Percentiles rank a stretch among this genome's conserved stretches.
Conservation (phyloP, 1,140 invertebrate species). For the Magallana ariakensis region DNA sequence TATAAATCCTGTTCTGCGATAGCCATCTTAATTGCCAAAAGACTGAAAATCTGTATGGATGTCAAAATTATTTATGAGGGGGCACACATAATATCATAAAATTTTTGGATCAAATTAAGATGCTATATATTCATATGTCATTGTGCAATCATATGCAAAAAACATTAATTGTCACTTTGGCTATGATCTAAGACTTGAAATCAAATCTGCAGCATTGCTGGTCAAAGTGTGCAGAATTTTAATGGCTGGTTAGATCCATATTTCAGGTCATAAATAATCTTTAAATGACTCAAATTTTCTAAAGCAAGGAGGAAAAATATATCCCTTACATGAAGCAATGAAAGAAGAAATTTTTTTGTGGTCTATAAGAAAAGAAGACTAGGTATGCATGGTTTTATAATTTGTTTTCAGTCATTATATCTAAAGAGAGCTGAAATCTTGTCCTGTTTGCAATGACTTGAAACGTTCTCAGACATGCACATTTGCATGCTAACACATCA, state of each 20-base stretch:
- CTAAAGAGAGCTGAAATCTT: not conserved
- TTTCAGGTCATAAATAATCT: slow-evolving; percentile 38
- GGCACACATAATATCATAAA: not conserved
- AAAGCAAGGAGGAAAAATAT: not conserved
- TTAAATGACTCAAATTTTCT: slow-evolving; percentile 23
- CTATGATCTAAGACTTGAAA: slow-evolving; percentile 36
- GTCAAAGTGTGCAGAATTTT: slow-evolving; percentile 28
- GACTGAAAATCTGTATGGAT: slow-evolving; percentile 31
- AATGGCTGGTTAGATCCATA: slow-evolving; percentile 23
- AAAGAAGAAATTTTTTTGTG: not conserved
- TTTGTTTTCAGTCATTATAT: not conserved
- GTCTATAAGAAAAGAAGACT: not conserved
- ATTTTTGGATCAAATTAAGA: slow-evolving; percentile 29
- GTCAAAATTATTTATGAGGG: slow-evolving; percentile 28
- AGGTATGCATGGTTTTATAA: not conserved
- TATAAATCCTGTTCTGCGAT: not conserved
- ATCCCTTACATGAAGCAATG: slow-evolving; percentile 5
- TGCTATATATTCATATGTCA: slow-evolving; percentile 25
- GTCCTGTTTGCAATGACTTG: not conserved
- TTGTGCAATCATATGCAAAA: slow-evolving; percentile 23
- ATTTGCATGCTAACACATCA: slow-evolving; percentile 28
- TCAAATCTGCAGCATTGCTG: slow-evolving; percentile 16
- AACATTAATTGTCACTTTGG: not conserved
- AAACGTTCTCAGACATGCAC: not conserved
- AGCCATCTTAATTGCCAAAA: slow-evolving; percentile 30